Conservation (phyloP, 2,113 vertebrate species). For the human (Homo sapiens) region GRCh38 chr4:41214001-41214500, state of each 20-base stretch:
- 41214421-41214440: background rate
- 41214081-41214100: background rate
- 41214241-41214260: background rate
- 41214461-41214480: conserved; percentile 23
- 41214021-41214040: background rate
- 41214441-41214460: background rate
- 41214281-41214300: background rate
- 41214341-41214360: background rate
- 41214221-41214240: conserved; percentile 67
- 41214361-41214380: background rate
- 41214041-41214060: conserved; percentile 23
- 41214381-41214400: background rate
- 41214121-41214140: conserved; percentile 41
- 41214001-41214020: background rate
- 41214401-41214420: conserved; percentile 61
- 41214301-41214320: background rate
- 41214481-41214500: conserved; percentile 75
- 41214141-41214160: conserved; percentile 45
- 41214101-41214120: conserved; percentile 46
- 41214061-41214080: background rate
- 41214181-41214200: conserved; percentile 46
- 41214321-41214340: background rate
- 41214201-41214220: conserved; percentile 66
- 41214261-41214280: background rate
- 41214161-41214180: conserved; percentile 42